Evolutionary conservation across 2,888 invertebrate genomes (phyloP).

Genomic region (Drosophila atripex): DNA sequence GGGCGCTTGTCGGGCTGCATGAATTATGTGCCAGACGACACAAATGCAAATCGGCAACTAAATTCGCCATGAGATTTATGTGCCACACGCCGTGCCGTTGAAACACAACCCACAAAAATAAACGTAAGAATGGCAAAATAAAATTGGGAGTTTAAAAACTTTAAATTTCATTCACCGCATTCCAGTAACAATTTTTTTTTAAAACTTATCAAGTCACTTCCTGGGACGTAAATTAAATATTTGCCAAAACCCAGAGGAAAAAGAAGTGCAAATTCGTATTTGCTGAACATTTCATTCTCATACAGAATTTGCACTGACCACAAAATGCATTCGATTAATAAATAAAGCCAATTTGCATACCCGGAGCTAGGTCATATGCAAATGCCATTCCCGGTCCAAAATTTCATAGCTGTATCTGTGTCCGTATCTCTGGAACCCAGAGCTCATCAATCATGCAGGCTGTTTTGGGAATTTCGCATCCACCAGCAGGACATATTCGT

Average conservation of each 20-base stretch:
- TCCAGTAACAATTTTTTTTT: background rate
- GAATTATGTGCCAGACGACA: slow-evolving; percentile 44
- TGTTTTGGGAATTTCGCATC: slow-evolving; percentile 45
- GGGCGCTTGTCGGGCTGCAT: slow-evolving; percentile 44
- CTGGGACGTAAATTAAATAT: slow-evolving; percentile 29
- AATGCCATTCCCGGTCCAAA: slow-evolving; percentile 15
- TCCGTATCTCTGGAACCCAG: slow-evolving; percentile 11
- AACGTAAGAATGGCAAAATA: background rate
- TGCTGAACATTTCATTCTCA: slow-evolving; percentile 12
- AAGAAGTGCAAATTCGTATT: slow-evolving; percentile 29
- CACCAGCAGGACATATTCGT: slow-evolving; percentile 14
- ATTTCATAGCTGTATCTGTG: slow-evolving; percentile 9
- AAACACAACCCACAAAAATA: slow-evolving; percentile 37
- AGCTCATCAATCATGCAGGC: slow-evolving; percentile 59
- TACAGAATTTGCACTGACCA: slow-evolving; percentile 17
- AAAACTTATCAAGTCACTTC: slow-evolving; percentile 39
- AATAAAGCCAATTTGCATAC: slow-evolving; percentile 54
- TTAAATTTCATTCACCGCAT: background rate
- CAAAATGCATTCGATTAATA: slow-evolving; percentile 51
- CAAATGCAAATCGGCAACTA: slow-evolving; percentile 66
- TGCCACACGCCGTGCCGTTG: slow-evolving; percentile 36
- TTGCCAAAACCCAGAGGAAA: slow-evolving; percentile 3
- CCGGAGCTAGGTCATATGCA: slow-evolving; percentile 19
- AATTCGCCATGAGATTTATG: slow-evolving; percentile 65
- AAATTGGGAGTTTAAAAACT: background rate